Base-by-base conservation (phyloP, 1,140 invertebrate species). In the Drosophila dunni region DNA sequence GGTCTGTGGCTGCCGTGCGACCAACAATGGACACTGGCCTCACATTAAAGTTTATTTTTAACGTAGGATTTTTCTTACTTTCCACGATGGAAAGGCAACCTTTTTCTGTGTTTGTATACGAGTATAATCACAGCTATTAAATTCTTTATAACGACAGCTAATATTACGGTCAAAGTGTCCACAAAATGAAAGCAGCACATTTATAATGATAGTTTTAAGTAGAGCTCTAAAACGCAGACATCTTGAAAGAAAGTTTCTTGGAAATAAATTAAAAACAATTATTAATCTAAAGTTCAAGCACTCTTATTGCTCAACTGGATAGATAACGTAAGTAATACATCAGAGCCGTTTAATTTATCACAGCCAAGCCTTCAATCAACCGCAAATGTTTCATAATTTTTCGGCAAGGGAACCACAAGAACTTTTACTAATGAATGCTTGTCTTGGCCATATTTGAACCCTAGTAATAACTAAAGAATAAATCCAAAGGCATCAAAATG, bases 381-480 rank as follows among this genome's bases (percentile, higher is more conserved):
- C 57, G 42, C 57, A 74, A 40, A 69, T 45, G 69, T 75, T 57
- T 75, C 72, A 70, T 75, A 70, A 75, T 58, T 75, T 69, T 48
- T 29, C 24, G 24, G 38, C 8, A 17, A 40, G 15, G 24, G 40
- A 45, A 24, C 42, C 40, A 65, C 44, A 64, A 45, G 20, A 75
- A 78, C 33, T 53, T 88, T 61, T 77, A 73, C 77, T 86, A 86
- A 86, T 89, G 83, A 89, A 84, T 83, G 80, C 78, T 68, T 74
- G 84, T 65, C 64, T 69, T 40, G 45, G 44, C 40, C 51, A 67
- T 64, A 75, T 53, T 75, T 74, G 58, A 66, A 65, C 53, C 51
- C 56, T 50, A 62, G 46, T 61, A 83, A 57, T 76, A 71, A 85
- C 65, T 72, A 64, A 57, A 36, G 36, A 51, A 75, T 60, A 58